Base-by-base conservation (phyloP, 2,888 invertebrate species). In the Heterodera filipjevi region DNA sequence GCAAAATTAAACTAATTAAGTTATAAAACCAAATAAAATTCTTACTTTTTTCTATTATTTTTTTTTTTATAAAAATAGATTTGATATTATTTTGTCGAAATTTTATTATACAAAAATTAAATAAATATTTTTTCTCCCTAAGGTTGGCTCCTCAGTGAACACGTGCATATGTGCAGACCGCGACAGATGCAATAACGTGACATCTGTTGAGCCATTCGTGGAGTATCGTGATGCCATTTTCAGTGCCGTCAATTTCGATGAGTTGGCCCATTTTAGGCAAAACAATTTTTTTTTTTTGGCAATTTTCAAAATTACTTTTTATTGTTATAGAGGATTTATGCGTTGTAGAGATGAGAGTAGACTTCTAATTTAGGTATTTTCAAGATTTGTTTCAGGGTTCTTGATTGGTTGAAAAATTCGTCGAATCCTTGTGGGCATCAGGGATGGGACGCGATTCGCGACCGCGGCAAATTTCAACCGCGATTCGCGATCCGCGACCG, bases 201-300 rank as follows among this genome's bases (percentile, higher is more conserved):
- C 70, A 30, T 75, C 79, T 8, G 35, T 76, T 71, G 82, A 82
- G 22, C 83, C 82, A 32, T 82, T 83, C 66, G 75, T 79, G 30
- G 82, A 82, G 68, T 84, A 79, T 68, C 49, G 70, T 10, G 53
- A 68, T 27, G 75, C 66, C 32, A 79, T 82, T 27, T 82, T 82
- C 71, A 49, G 64, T 27, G 68, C 82, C 14, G 68, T 76, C 33
- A 74, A 84, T n/a, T 82, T 82, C 39, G 78, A 82, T 49, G 82
- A 82, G 76, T 33, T 82, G 44, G 82, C 82, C 8, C 82, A 82
- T 72, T 82, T 82, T 39, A 70, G 79, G 81, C 78, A 30, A 19
- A 64, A n/a, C n/a, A n/a, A n/a, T n/a, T n/a, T n/a, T n/a, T n/a
- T n/a, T n/a, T n/a, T n/a, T n/a, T n/a, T n/a, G n/a, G n/a, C n/a